A percentile compares a stretch with the other conserved stretches of the same genome.
Conservation (phyloP, 2,888 invertebrate genomes). For the Ennomos fuscantarius region DNA sequence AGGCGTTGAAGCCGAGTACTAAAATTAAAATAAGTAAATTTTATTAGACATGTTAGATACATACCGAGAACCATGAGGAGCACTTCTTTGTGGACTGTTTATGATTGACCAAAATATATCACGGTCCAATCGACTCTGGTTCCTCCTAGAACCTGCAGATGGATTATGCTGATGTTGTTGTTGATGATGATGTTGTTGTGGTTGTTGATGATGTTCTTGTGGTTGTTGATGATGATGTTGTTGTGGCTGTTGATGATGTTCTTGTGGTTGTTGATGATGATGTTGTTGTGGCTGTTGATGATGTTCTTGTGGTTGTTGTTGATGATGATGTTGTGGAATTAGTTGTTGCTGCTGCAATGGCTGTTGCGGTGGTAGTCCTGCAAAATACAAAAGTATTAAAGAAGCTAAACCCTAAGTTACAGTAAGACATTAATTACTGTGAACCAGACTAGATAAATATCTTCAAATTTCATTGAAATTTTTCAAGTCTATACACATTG, state of each 20-base stretch:
- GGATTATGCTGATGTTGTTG: background rate
- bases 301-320: background rate
- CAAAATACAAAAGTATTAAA: background rate
- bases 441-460: too few relatives aligned
- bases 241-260: background rate
- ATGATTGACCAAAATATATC: conserved; percentile 58
- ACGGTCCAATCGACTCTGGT: conserved; percentile 46
- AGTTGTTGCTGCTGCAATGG: conserved; percentile 1
- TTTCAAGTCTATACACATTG: too few relatives aligned
- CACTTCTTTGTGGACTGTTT: conserved; percentile 38
- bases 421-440: too few relatives aligned
- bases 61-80: conserved; percentile 15
- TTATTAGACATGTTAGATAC: background rate
- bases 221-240: background rate
- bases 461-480: too few relatives aligned
- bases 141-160: conserved; percentile 1
- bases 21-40: background rate
- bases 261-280: background rate
- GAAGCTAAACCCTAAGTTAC: too few relatives aligned
- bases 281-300: conserved; percentile 1
- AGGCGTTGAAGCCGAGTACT: background rate
- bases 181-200: background rate
- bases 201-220: background rate
- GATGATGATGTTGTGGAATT: background rate
- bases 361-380: conserved; percentile 2